Conservation (phyloP, 1,140 invertebrate genomes). For the Drosophila orosa region DNA sequence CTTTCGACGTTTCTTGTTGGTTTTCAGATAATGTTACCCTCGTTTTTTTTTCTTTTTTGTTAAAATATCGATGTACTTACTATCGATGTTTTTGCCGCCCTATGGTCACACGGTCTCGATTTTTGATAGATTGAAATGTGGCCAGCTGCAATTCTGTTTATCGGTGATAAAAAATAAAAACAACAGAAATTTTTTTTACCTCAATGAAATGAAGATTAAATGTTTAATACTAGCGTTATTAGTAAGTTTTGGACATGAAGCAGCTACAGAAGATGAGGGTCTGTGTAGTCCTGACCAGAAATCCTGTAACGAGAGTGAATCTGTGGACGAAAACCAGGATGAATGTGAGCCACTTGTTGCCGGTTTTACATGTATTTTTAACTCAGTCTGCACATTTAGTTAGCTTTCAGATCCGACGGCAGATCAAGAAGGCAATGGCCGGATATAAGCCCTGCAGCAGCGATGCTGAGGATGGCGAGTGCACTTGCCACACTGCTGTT, state of each 20-base stretch:
- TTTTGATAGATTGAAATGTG: background rate
- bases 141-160: background rate
- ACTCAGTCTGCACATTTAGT: slow-evolving; percentile 5
- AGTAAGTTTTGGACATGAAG: slow-evolving; percentile 16
- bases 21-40: slow-evolving; percentile 39
- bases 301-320: background rate
- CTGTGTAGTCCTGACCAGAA: slow-evolving; percentile 16
- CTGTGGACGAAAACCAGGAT: background rate
- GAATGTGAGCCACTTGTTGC: slow-evolving; percentile 43
- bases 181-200: slow-evolving; percentile 40
- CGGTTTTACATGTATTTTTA: background rate
- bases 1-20: slow-evolving; percentile 75
- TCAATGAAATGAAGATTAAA: slow-evolving; percentile 44
- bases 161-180: background rate
- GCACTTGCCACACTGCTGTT: slow-evolving; percentile 87
- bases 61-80: too few species aligned
- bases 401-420: slow-evolving; percentile 38
- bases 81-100: too few species aligned
- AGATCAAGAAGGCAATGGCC: slow-evolving; percentile 73
- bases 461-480: slow-evolving; percentile 83
- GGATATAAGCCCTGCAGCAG: slow-evolving; percentile 49
- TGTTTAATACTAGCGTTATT: slow-evolving; percentile 39
- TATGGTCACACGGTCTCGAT: too few species aligned
- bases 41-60: background rate
- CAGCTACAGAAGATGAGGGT: background rate